Base-by-base conservation (phyloP, 1,140 invertebrate genomes). In the Potamilus streckersoni region DNA sequence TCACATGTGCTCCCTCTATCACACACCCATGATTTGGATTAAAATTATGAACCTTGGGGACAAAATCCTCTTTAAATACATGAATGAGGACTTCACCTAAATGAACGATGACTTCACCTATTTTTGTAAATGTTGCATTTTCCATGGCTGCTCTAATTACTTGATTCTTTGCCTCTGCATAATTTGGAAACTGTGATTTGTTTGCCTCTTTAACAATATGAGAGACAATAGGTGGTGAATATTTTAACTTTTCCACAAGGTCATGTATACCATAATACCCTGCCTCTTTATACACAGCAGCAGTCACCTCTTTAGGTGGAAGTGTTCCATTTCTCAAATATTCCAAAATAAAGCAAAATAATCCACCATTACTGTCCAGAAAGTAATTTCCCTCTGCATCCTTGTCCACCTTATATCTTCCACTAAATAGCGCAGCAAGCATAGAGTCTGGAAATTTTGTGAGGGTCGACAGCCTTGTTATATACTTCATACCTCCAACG, bases 351-450 rank as follows among this genome's bases (percentile, higher is more conserved):
- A 87, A 80, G 14, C 79, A 77, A 79, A 89, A 88, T 3, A 85
- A 69, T 12, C 64, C 69, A 59, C 86, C 86, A 78, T 86, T 87
- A 59, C 80, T 87, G 70, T 89, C 86, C 4, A 88, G 70, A 72
- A 90, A 90, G 73, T 81, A 89, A 61, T 85, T 82, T 14, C 86
- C 87, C 69, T 87, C 80, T 77, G 83, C 82, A 77, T 90, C 89
- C 74, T 84, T 82, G 71, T 88, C 85, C 13, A 89, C 76, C 31
- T 85, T 65, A 71, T 90, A 85, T 58, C 87, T 82, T 2, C 89
- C 89, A 79, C 86, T 88, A 76, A 89, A 89, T 83, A 89, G 84
- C n/a, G 88, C 84, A 27, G 87, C 87, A 23, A 89, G 71, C 88
- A 89, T 89, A 57, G 87, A 88, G 74, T 89, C 87, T 31, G 85